Percentiles rank a stretch among this genome's conserved stretches.
Conservation (phyloP, 2,888 invertebrate genomes). For the Apodemia mormo region DNA sequence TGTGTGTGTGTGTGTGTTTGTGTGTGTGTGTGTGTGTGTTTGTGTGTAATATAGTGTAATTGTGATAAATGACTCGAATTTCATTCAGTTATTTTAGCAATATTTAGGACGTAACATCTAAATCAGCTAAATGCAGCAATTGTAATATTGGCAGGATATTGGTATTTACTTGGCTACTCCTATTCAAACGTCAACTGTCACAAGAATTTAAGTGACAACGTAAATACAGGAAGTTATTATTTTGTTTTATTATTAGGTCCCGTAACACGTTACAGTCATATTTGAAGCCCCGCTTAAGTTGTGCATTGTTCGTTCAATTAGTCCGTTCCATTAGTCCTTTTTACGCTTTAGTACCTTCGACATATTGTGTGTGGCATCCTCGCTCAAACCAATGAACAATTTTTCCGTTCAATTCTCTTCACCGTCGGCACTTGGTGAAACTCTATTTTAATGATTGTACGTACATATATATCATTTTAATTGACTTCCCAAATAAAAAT, state of each 20-base stretch:
- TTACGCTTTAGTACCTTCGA: neutral
- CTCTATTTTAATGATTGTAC: neutral
- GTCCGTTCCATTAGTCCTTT: neutral
- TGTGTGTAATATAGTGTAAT: too few relatives aligned
- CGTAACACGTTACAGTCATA: neutral
- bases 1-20: too few relatives aligned
- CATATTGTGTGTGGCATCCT: neutral
- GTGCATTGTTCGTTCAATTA: slow-evolving; percentile 3
- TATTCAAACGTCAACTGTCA: neutral
- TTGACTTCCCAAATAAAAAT: too few relatives aligned
- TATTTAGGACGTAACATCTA: too few relatives aligned
- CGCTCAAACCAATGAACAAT: neutral
- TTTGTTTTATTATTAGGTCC: neutral
- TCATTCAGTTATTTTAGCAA: too few relatives aligned
- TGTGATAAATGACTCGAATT: too few relatives aligned
- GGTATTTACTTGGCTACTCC: neutral
- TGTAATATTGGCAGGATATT: neutral
- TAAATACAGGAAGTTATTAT: neutral
- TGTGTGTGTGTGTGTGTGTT: too few relatives aligned
- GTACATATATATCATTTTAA: too few relatives aligned
- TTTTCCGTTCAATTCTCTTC: neutral
- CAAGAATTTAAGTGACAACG: neutral
- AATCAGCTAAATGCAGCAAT: too few relatives aligned
- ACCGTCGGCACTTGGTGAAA: neutral
- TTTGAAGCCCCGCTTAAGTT: neutral